Conservation (phyloP, 2,797 vertebrate species). For the Emydoidea blandingii region DNA sequence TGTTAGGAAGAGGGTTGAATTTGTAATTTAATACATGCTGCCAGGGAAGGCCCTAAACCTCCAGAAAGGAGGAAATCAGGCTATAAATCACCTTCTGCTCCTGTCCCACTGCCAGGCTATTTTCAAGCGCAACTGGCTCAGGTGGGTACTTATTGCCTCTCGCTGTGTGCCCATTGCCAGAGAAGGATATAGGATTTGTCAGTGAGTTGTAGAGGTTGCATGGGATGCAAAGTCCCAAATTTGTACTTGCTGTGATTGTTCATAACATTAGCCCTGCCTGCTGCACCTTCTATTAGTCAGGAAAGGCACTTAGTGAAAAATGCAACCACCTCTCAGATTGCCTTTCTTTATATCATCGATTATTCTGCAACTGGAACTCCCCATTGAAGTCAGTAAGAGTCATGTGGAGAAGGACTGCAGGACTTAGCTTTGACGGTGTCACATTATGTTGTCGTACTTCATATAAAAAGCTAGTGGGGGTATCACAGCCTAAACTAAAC, state of each 20-base stretch:
- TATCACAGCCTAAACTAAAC: neutral
- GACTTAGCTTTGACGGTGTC: neutral
- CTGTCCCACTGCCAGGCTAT: neutral
- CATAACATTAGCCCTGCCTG: neutral
- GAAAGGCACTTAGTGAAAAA: neutral
- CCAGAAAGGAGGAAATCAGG: neutral
- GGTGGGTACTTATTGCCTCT: neutral
- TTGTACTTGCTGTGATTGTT: neutral
- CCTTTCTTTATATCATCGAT: neutral
- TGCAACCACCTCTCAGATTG: neutral
- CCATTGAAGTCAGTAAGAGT: neutral
- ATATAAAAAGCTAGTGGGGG: neutral
- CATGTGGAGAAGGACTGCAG: neutral
- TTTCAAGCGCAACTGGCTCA: neutral
- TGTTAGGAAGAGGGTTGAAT: neutral
- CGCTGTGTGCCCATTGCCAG: neutral
- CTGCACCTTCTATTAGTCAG: neutral
- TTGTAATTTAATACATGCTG: neutral
- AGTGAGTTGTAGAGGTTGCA: neutral
- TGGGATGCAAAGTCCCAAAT: neutral
- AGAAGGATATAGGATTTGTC: neutral
- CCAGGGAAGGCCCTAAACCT: neutral
- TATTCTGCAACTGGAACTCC: neutral
- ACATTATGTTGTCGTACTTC: neutral
- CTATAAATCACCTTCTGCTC: neutral